phyloP scores from a whole-genome alignment of 2,888 invertebrate species.

The Ichneumon xanthorius region DNA sequence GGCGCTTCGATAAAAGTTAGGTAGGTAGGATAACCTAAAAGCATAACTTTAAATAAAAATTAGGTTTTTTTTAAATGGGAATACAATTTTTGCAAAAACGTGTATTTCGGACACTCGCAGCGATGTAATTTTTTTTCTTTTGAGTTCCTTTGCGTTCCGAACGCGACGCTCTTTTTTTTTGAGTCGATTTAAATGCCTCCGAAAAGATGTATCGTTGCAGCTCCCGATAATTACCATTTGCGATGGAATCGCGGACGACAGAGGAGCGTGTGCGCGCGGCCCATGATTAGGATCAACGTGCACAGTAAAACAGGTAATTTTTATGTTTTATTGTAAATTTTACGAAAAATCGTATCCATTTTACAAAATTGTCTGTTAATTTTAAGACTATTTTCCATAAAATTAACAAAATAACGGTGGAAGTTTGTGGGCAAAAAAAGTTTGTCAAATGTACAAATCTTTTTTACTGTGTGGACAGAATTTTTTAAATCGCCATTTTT shows the following conservation, averaged over 20 bases:
- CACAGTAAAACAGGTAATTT: too few relatives aligned
- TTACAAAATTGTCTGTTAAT: too few relatives aligned
- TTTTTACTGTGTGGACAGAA: conserved; percentile 33
- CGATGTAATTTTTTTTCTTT: background rate
- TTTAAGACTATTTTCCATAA: too few relatives aligned
- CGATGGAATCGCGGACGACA: conserved; percentile 44
- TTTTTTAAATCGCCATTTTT: conserved; percentile 45
- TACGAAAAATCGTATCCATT: too few relatives aligned
- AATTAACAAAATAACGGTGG: too few relatives aligned
- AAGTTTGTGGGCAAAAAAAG: too few relatives aligned
- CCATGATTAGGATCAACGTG: conserved; percentile 60
- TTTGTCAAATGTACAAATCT: too few relatives aligned
- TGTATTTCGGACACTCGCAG: background rate
- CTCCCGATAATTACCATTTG: conserved; percentile 62
- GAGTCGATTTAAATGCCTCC: conserved; percentile 50
- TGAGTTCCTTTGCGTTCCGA: background rate
- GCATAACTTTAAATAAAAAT: background rate
- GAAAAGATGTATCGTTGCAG: conserved; percentile 60
- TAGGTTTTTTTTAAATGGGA: background rate
- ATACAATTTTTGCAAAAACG: background rate
- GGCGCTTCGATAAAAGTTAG: background rate
- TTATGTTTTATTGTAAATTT: too few relatives aligned
- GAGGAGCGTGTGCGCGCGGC: conserved; percentile 13
- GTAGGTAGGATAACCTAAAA: too few relatives aligned
- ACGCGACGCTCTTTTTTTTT: conserved; percentile 21